These are phyloP conservation scores for Pseudorectes ferrugineus DNA, from an alignment of 2,113 vertebrate species.

Conservation along the genomic window DNA sequence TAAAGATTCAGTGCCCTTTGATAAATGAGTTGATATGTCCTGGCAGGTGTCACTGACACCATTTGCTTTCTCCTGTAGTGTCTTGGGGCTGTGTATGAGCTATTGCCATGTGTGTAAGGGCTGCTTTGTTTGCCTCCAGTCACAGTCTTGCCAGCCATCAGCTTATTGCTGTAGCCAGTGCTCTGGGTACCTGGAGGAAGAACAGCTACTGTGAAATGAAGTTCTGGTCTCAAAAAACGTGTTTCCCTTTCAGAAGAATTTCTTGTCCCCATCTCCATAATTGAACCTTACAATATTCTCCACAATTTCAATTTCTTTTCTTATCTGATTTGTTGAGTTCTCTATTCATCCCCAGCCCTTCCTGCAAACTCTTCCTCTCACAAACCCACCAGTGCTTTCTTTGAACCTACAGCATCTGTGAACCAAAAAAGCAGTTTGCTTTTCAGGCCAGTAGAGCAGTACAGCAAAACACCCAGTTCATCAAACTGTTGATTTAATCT, in stretches of 20 bases:
- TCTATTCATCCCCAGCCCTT: background rate
- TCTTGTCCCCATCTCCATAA: background rate
- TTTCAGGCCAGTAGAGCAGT: background rate
- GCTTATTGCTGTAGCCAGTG: background rate
- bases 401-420: background rate
- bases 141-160: background rate
- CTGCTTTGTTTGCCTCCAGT: background rate
- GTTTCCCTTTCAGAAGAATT: background rate
- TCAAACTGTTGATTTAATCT: slow-evolving; percentile 1
- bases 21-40: background rate
- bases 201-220: background rate
- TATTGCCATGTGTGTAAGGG: background rate
- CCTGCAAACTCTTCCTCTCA: background rate
- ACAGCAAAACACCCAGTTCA: background rate
- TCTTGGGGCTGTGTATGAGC: background rate
- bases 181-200: background rate
- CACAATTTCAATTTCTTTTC: background rate
- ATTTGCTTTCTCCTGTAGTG: background rate
- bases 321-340: background rate
- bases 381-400: background rate
- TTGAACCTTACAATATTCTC: background rate
- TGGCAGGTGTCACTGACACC: background rate
- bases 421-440: background rate
- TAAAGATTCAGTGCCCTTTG: background rate
- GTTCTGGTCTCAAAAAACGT: background rate